Conservation (phyloP, 2,888 invertebrate genomes). For the Stenurella melanura region DNA sequence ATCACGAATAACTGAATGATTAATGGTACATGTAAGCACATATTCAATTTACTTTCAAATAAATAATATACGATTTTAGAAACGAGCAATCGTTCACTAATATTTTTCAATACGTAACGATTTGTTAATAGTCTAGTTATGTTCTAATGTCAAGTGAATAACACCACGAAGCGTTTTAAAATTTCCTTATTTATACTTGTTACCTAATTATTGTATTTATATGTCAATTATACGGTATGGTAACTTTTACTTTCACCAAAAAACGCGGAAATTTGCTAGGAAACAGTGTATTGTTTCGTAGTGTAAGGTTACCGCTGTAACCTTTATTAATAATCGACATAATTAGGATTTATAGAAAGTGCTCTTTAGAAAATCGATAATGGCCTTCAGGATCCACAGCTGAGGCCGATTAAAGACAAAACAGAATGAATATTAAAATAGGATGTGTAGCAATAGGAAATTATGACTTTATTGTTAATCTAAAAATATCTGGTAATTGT, state of each 20-base stretch:
- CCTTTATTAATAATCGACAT: conserved; percentile 1
- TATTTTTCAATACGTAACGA: neutral
- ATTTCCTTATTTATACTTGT: conserved; percentile 4
- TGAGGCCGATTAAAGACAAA: conserved; percentile 49
- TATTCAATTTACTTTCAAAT: neutral
- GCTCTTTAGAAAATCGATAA: neutral
- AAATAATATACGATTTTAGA: too few species aligned
- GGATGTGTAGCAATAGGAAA: conserved; percentile 53
- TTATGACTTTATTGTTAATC: conserved; percentile 44
- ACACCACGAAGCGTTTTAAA: neutral
- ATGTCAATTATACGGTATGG: conserved; percentile 3
- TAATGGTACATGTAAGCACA: neutral
- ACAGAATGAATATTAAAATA: conserved; percentile 39
- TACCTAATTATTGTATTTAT: conserved; percentile 10
- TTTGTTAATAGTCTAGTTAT: neutral
- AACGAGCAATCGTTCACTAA: neutral
- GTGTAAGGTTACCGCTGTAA: neutral
- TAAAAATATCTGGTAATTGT: conserved; percentile 44
- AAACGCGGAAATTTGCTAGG: conserved; percentile 9
- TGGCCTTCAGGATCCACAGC: conserved; percentile 47
- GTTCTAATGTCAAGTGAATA: neutral
- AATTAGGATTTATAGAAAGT: conserved; percentile 5
- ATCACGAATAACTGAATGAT: neutral
- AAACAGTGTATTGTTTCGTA: neutral
- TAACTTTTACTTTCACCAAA: conserved; percentile 16